phyloP scores from a whole-genome alignment of 2,888 invertebrate species.

The Melanostoma scalare region DNA sequence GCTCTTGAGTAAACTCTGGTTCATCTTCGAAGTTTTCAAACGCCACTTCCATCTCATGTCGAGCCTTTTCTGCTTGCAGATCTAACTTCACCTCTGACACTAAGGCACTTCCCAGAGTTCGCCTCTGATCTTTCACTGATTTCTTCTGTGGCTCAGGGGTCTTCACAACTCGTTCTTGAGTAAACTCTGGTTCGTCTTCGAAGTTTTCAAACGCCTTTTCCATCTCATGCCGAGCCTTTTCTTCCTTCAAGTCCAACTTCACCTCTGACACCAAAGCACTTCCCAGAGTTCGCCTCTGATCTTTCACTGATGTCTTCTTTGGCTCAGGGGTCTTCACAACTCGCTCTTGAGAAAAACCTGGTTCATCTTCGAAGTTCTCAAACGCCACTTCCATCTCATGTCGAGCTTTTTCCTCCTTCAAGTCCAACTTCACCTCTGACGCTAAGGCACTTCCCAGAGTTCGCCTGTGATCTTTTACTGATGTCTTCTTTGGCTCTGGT shows the following conservation, averaged over 20 bases:
- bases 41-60: neutral
- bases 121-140: neutral
- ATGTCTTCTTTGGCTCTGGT: too few relatives aligned
- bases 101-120: constrained; percentile 25
- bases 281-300: neutral
- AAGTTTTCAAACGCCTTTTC: neutral
- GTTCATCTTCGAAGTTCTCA: too few relatives aligned
- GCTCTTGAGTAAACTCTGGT: neutral
- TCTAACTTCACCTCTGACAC: constrained; percentile 1
- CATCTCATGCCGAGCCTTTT: neutral
- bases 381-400: too few relatives aligned
- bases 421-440: too few relatives aligned
- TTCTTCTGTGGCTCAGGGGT: constrained; percentile 15
- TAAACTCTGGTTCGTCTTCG: constrained; percentile 10
- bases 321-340: too few relatives aligned
- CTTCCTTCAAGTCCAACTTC: too few relatives aligned
- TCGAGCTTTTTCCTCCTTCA: too few relatives aligned
- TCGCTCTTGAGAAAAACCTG: too few relatives aligned
- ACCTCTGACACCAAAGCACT: too few relatives aligned
- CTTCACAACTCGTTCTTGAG: neutral
- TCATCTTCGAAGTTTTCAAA: constrained; percentile 1
- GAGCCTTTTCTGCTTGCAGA: constrained; percentile 17
- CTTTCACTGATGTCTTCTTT: too few relatives aligned
- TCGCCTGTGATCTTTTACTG: too few relatives aligned
- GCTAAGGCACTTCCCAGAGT: too few relatives aligned